Base-by-base conservation (phyloP, 2,113 vertebrate genomes). In the Malaclemys terrapin region DNA sequence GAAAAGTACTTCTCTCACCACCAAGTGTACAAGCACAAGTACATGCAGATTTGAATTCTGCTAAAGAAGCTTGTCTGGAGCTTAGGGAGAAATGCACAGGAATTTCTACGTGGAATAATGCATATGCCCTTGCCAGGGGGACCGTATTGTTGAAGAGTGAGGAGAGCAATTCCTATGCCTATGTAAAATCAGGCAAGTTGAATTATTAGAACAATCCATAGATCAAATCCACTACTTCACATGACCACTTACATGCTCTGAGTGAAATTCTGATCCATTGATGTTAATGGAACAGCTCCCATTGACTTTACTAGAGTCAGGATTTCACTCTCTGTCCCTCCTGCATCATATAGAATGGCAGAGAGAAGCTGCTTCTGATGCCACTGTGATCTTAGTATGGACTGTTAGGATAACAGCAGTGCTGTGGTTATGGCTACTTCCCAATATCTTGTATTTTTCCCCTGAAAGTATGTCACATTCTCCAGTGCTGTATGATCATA, bases 1-100 rank as follows among this genome's bases (percentile, higher is more conserved):
- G 87, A 62, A 93, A 93, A 56, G 62, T 93, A 65, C 92, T 93
- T 59, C 78, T 95, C 76, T 95, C 84, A 42, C 80, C 72, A 42
- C 42, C 75, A 84, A 53, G 35, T 49, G 72, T 29, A 85, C 29
- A 29, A 29, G 59, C 59, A 49, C 69, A 93, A 89, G 85, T 91
- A 50, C 93, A 80, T 81, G 69, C n/a, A 84, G 87, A 89, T 88
- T 82, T 95, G 92, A 75, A 89, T 49, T 53, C 80, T 84, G 89
- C 84, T 54, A 91, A 89, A 49, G 69, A 38, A 91, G 89, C 89
- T 50, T 89, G 89, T 49, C 59, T 93, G 80, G 87, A 82, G 65
- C 80, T 88, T 65, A 91, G 81, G 80, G 56, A 62, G 65, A 50
- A 84, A 59, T 85, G 86, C 82, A 91, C 79, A 56, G 83, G 91